Base-by-base conservation (phyloP, 2,113 vertebrate species). In the Vombatus ursinus region DNA sequence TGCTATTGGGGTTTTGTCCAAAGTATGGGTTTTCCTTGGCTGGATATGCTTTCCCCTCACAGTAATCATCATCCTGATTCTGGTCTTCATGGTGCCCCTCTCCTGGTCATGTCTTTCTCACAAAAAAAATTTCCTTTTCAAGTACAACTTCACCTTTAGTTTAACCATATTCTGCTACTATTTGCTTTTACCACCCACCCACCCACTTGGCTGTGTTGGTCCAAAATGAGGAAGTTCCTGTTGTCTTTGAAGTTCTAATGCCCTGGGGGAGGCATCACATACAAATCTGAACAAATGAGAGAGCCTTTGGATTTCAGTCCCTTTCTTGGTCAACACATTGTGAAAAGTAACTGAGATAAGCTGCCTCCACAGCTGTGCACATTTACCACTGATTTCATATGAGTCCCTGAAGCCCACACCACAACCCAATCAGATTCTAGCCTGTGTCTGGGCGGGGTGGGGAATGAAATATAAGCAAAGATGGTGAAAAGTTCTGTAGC, bases 341-440 rank as follows among this genome's bases (percentile, higher is more conserved):
- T n/a, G 49, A 49, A 25, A 31, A 24, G 10, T 57, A 93, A 84
- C 5, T 89, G 52, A 77, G 91, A 50, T 22, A 37, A 68, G 28
- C 50, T 54, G 49, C 90, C 50, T 94, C 28, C n/a, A 31, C 9
- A 94, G 91, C 94, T 3, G 91, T 77, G 26, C 49, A 90, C 19
- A 11, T 49, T 48, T 50, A 51, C 7, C 49, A 92, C 4, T 91
- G 61, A 93, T 94, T 94, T 95, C 50, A 91, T 48, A 25, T 4
- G 91, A 68, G 6, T 4, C 92, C 8, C 44, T 49, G 8, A 51
- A 49, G 44, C 47, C 47, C 26, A 48, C 23, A 93, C 3, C 25
- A 68, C 95, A 89, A 93, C 23, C 53, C 52, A 96, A 49, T 96
- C 68, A 93, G 52, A 96, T 89, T 48, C 90, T 89, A 95, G 0